Percentiles rank a stretch among this genome's conserved stretches.
phyloP scores from a whole-genome alignment of 2,888 invertebrate species.

The Penaeus monodon region DNA sequence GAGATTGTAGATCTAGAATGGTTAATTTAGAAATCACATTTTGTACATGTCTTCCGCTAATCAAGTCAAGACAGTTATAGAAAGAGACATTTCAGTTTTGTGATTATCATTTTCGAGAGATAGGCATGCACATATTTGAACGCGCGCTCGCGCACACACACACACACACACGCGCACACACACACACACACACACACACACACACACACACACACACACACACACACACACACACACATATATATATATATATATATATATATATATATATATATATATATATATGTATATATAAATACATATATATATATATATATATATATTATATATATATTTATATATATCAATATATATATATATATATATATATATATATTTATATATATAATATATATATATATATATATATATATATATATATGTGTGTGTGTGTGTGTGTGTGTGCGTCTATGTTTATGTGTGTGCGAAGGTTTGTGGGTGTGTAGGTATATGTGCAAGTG shows the following conservation, averaged over 20 bases:
- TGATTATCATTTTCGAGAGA: too few relatives aligned
- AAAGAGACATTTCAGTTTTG: neutral
- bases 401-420: conserved; percentile 5
- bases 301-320: conserved; percentile 35
- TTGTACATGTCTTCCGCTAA: too few relatives aligned
- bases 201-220: neutral
- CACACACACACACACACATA: too few relatives aligned
- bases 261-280: neutral
- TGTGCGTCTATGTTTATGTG: neutral
- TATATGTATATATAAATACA: conserved; percentile 12
- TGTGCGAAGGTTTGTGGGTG: neutral
- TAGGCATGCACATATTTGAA: neutral
- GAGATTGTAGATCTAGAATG: too few relatives aligned
- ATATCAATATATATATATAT: too few relatives aligned
- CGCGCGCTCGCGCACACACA: neutral
- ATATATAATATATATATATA: neutral
- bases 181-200: neutral
- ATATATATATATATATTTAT: neutral
- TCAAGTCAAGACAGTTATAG: neutral
- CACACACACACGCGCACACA: neutral
- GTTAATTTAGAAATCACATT: too few relatives aligned
- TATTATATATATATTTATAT: conserved; percentile 26
- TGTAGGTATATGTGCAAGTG: neutral
- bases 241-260: neutral
- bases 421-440: neutral